A percentile compares a stretch with the other conserved stretches of the same genome.
Evolutionary conservation across 2,888 invertebrate species (phyloP).

Genomic region (Marasmarcha lunaedactyla): DNA sequence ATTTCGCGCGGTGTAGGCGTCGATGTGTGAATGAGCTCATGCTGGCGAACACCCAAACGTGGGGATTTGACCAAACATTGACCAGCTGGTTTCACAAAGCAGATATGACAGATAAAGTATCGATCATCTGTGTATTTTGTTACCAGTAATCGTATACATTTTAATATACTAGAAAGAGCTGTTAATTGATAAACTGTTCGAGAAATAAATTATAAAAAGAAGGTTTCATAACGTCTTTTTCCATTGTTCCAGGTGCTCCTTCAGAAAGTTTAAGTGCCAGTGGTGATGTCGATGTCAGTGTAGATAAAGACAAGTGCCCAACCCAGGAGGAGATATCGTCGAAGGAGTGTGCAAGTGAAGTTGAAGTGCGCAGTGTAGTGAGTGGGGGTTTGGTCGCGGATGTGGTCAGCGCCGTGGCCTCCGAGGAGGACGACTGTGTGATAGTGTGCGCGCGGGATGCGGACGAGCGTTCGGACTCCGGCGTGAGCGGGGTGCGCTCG

Average conservation of each 20-base stretch:
- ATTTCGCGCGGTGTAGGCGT: conserved; percentile 27
- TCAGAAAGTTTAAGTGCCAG: conserved; percentile 55
- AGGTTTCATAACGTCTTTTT: neutral
- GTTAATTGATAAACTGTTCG: no score
- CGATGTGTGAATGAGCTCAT: conserved; percentile 31
- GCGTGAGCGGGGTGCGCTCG: conserved; percentile 81
- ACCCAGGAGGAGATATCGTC: conserved; percentile 44
- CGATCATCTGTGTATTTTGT: neutral
- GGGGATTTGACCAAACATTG: conserved; percentile 27
- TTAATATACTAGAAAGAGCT: no score
- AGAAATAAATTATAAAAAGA: no score
- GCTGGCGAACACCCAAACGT: conserved; percentile 54
- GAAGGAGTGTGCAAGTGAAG: conserved; percentile 40
- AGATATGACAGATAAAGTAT: neutral
- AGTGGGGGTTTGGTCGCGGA: conserved; percentile 54
- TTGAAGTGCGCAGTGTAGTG: conserved; percentile 64
- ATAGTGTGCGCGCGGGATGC: conserved; percentile 72
- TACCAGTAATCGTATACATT: no score
- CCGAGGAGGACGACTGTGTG: conserved; percentile 75
- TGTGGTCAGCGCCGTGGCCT: conserved; percentile 67
- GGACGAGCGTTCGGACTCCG: conserved; percentile 74
- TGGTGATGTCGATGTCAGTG: conserved; percentile 56
- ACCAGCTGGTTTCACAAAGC: conserved; percentile 28
- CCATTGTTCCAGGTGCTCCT: conserved; percentile 50
- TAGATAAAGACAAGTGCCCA: conserved; percentile 55